Base-by-base conservation (phyloP, 2,888 invertebrate species). In the Rhynchonema sp. region DNA sequence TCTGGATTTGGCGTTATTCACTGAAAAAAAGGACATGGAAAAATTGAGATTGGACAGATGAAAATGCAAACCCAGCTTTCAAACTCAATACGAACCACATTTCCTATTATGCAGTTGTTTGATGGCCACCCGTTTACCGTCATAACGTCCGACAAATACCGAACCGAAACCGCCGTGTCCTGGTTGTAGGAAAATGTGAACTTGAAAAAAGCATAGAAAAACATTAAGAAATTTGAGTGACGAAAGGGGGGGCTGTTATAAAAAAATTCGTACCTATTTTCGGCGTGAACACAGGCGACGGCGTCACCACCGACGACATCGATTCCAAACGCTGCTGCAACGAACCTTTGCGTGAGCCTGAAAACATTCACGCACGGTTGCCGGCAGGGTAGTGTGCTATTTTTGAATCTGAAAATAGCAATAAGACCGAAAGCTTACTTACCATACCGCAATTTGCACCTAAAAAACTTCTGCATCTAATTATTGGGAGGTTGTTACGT, bases 121-220 rank as follows among this genome's bases (percentile, higher is more conserved):
- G 60, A 62, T 62, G 56, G 62, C 62, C 23, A 58, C 60, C n/a
- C 1, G 22, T 46, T 56, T 6, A 9, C 58, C 58, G 58, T 53
- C 46, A 59, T 60, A 62, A 13, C 29, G 13, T 9, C 56, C 62
- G 28, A 55, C 2, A 53, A 46, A 60, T 20, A 62, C 62, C 29
- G 56, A 58, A 20, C 62, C 62, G 56, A 62, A 62, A 23, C 62
- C 62, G 27, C 62, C 62, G 13, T 56, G 25, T 22, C 62, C 62
- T 62, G 30, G 30, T 57, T 2, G 27, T 1, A 25, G 28, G 13
- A 27, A n/a, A n/a, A n/a, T n/a, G n/a, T n/a, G n/a, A n/a, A n/a
- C n/a, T n/a, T n/a, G n/a, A n/a, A n/a, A n/a, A n/a, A n/a, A n/a
- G n/a, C n/a, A n/a, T n/a, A n/a, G n/a, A n/a, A n/a, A n/a, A n/a